A percentile compares a stretch with the other conserved stretches of the same genome.
Evolutionary conservation across 2,888 invertebrate genomes (phyloP).

Genomic region (Punctoribates punctum): DNA sequence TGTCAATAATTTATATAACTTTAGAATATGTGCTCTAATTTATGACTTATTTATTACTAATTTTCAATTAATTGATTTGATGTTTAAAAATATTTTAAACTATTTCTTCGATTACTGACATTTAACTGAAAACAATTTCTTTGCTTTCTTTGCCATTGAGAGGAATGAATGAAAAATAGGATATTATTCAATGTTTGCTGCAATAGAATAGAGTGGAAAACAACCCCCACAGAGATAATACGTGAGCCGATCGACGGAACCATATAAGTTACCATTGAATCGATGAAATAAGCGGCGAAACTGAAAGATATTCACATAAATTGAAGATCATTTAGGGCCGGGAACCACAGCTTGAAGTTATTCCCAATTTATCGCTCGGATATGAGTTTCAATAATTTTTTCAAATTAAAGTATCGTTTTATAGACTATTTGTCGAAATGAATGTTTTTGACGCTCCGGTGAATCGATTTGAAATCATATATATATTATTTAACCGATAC

Average conservation of each 20-base stretch:
- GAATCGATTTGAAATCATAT: neutral
- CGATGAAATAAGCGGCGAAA: neutral
- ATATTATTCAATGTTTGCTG: constrained; percentile 5
- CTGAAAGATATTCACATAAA: neutral
- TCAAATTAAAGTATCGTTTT: neutral
- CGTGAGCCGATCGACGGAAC: neutral
- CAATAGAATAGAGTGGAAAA: constrained; percentile 6
- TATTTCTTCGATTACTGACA: too few relatives aligned
- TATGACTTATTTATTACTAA: too few relatives aligned
- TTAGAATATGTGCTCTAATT: too few relatives aligned
- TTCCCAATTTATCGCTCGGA: neutral
- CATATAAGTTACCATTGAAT: neutral
- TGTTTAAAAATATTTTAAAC: too few relatives aligned
- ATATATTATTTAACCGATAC: too few relatives aligned
- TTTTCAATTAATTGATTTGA: too few relatives aligned
- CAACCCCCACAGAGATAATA: constrained; percentile 12
- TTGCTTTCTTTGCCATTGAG: neutral
- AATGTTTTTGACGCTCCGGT: neutral
- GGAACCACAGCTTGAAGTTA: constrained; percentile 4
- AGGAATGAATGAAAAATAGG: neutral
- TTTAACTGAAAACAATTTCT: neutral
- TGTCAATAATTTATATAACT: too few relatives aligned
- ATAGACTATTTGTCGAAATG: neutral
- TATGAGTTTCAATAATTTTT: neutral
- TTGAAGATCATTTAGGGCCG: neutral